Evolutionary conservation across 2,797 vertebrate genomes (phyloP).

Genomic region (Anomalospiza imberbis): DNA sequence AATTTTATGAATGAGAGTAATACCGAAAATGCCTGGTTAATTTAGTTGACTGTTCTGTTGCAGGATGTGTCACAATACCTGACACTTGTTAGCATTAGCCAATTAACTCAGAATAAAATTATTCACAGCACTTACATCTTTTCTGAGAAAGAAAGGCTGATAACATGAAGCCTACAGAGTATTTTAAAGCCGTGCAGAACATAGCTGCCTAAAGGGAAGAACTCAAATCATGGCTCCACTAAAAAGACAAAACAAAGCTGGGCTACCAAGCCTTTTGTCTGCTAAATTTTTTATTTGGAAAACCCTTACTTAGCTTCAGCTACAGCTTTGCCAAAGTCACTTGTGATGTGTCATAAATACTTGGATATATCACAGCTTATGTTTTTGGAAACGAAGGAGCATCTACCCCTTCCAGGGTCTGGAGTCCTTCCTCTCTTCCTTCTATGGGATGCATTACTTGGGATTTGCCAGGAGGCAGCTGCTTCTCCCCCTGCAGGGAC

Average conservation of each 20-base stretch:
- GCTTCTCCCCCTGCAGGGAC: neutral
- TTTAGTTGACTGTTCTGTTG: neutral
- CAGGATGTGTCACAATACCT: neutral
- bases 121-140: neutral
- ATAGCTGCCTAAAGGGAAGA: neutral
- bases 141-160: neutral
- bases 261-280: neutral
- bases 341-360: neutral
- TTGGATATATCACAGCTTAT: neutral
- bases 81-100: neutral
- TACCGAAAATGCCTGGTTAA: neutral
- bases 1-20: constrained; percentile 26
- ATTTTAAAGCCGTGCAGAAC: neutral
- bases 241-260: neutral
- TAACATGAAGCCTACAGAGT: neutral
- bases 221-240: neutral
- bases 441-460: neutral
- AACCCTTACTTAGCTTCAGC: neutral
- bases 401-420: neutral
- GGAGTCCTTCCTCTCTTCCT: neutral
- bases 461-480: neutral
- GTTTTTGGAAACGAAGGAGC: neutral
- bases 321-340: neutral
- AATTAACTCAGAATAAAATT: constrained; percentile 21
- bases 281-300: neutral